Percentiles rank a stretch among this genome's conserved stretches.
These are phyloP conservation scores for Oegoconia quadripuncta DNA, from an alignment of 2,888 invertebrate species.

Conservation along the genomic window DNA sequence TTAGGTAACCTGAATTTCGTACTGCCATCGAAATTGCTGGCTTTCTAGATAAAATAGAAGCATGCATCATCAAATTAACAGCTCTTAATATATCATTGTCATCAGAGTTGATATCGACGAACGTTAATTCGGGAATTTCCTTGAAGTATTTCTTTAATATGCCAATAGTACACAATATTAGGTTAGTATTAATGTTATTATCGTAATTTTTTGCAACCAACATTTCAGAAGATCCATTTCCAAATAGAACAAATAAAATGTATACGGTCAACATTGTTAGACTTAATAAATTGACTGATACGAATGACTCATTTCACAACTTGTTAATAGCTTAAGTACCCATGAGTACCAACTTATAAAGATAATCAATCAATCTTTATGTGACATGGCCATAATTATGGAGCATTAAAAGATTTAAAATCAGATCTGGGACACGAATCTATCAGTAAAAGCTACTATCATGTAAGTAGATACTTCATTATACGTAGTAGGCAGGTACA, in stretches of 20 bases:
- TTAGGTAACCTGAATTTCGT: constrained; percentile 29
- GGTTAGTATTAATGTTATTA: background rate
- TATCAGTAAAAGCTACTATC: too few relatives aligned
- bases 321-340: too few relatives aligned
- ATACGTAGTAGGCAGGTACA: too few relatives aligned
- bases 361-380: too few relatives aligned
- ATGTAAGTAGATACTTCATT: too few relatives aligned
- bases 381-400: too few relatives aligned
- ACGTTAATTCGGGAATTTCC: constrained; percentile 12
- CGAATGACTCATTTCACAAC: too few relatives aligned
- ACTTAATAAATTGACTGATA: too few relatives aligned
- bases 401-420: too few relatives aligned
- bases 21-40: background rate
- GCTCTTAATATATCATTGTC: constrained; percentile 11
- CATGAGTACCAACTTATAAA: too few relatives aligned
- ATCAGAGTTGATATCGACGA: constrained; percentile 15
- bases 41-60: constrained; percentile 10
- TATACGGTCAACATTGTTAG: background rate
- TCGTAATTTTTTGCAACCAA: background rate
- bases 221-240: background rate
- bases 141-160: background rate
- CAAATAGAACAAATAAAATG: background rate
- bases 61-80: constrained; percentile 6
- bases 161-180: background rate
- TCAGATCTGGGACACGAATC: too few relatives aligned